phyloP scores from a whole-genome alignment of 2,113 vertebrate genomes.

The Hucho hucho region DNA sequence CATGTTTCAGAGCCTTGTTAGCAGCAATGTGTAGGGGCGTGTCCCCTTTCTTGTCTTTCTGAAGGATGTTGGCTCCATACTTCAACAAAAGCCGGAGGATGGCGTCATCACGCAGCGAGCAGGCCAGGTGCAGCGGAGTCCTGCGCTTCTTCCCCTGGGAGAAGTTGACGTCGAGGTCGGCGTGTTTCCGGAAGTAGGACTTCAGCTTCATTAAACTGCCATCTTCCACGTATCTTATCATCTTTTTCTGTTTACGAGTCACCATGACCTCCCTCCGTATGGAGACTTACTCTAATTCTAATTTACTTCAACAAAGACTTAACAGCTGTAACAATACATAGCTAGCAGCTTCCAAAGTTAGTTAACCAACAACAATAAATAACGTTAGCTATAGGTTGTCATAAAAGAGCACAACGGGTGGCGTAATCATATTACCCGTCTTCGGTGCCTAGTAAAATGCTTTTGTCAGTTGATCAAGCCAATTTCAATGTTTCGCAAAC shows the following conservation, averaged over 20 bases:
- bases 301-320: neutral
- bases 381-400: too few relatives aligned
- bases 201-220: constrained; percentile 75
- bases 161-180: constrained; percentile 73
- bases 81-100: constrained; percentile 74
- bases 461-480: too few relatives aligned
- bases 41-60: constrained; percentile 72
- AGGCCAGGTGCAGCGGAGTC: constrained; percentile 78
- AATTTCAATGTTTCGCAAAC: too few relatives aligned
- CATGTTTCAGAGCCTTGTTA: constrained; percentile 65
- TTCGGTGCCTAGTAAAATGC: too few relatives aligned
- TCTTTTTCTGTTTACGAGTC: constrained; percentile 66
- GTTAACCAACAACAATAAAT: too few relatives aligned
- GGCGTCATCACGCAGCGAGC: constrained; percentile 70
- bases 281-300: too few relatives aligned
- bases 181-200: constrained; percentile 77
- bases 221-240: constrained; percentile 77
- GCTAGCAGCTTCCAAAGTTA: too few relatives aligned
- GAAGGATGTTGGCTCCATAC: constrained; percentile 76
- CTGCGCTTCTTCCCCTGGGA: constrained; percentile 63
- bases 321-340: too few relatives aligned
- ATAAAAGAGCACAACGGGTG: too few relatives aligned
- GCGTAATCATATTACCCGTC: too few relatives aligned
- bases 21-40: constrained; percentile 78
- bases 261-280: constrained; percentile 60